phyloP scores from a whole-genome alignment of 2,888 invertebrate species.

The Oscheius sp. region DNA sequence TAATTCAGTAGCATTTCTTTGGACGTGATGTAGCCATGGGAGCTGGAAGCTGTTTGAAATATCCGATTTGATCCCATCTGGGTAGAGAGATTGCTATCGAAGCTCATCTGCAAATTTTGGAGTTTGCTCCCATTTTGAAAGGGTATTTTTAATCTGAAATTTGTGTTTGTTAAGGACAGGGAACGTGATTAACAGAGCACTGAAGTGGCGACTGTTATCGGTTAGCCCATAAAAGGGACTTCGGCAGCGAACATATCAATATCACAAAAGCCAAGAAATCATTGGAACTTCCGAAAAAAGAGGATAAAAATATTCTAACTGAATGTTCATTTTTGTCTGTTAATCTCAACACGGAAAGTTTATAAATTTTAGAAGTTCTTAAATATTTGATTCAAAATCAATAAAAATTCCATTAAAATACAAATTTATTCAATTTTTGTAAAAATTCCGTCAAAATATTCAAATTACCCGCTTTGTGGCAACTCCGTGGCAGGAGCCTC shows the following conservation, averaged over 20 bases:
- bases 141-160: neutral
- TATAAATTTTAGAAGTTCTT: no score
- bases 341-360: no score
- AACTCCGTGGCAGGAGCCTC: no score
- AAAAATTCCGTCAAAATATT: no score
- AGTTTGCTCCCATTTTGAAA: neutral
- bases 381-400: no score
- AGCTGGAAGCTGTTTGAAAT: conserved; percentile 40
- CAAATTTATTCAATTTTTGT: no score
- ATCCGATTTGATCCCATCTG: neutral
- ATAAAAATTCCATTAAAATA: no score
- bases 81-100: neutral
- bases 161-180: neutral
- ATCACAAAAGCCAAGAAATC: conserved; percentile 25
- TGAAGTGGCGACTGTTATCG: conserved; percentile 23
- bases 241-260: conserved; percentile 29
- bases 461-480: no score
- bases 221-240: conserved; percentile 25
- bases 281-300: neutral
- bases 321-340: no score
- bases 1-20: conserved; percentile 49
- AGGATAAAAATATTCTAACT: no score
- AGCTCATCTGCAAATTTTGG: conserved; percentile 23
- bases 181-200: conserved; percentile 27
- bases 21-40: conserved; percentile 45